These are phyloP conservation scores for Nibea coibor DNA, from an alignment of 2,113 vertebrate genomes.

Conservation along the genomic window DNA sequence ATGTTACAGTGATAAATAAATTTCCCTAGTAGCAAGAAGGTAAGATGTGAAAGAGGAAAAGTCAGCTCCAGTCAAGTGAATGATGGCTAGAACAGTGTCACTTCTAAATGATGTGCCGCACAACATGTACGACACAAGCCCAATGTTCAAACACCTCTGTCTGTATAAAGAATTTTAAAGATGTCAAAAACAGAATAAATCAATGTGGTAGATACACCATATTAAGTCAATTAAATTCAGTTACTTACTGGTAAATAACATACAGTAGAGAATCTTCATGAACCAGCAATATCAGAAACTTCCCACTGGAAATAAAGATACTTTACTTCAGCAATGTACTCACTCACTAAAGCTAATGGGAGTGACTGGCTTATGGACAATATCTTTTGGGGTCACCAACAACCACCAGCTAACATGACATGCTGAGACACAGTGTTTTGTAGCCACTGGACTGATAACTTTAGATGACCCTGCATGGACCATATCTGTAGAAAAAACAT, in stretches of 20 bases:
- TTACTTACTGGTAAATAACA: neutral
- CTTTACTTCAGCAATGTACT: neutral
- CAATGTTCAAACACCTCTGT: neutral
- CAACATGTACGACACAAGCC: too few species aligned
- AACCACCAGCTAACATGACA: neutral
- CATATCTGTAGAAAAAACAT: neutral
- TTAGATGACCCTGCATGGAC: neutral
- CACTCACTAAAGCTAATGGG: neutral
- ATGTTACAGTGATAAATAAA: neutral
- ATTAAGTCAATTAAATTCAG: neutral
- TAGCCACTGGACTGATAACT: neutral
- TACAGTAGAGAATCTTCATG: neutral
- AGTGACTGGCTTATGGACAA: neutral
- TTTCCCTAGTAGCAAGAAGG: neutral
- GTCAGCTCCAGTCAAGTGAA: neutral
- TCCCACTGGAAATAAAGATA: too few species aligned
- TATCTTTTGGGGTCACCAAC: neutral
- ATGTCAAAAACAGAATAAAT: neutral
- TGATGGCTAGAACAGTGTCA: neutral
- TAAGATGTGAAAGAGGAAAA: neutral
- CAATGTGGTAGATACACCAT: neutral
- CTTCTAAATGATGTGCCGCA: neutral
- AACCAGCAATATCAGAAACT: neutral
- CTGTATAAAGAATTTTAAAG: neutral
- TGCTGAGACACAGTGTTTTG: neutral